A percentile compares a stretch with the other conserved stretches of the same genome.
Conservation (phyloP, 1,140 invertebrate species). For the Listronotus bonariensis region DNA sequence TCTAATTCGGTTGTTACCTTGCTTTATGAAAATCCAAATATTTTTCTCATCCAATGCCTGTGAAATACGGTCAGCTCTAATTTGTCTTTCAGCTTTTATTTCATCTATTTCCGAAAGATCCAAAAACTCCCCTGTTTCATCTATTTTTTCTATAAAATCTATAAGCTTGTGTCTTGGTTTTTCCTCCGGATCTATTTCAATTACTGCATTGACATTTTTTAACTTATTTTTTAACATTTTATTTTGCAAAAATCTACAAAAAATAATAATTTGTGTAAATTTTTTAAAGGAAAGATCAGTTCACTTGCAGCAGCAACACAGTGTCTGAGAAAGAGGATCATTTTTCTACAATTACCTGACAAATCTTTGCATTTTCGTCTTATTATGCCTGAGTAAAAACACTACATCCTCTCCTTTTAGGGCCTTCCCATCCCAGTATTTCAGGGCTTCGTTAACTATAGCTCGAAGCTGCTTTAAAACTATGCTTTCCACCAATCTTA, state of each 20-base stretch:
- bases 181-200: constrained; percentile 33
- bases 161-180: constrained; percentile 49
- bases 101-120: constrained; percentile 59
- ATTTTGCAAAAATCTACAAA: constrained; percentile 10
- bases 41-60: constrained; percentile 60
- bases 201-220: background rate
- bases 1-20: constrained; percentile 5
- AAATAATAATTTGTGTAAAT: background rate
- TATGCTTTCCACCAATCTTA: constrained; percentile 69
- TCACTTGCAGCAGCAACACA: too few species aligned
- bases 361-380: constrained; percentile 55
- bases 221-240: constrained; percentile 5
- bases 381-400: constrained; percentile 69
- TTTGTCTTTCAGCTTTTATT: constrained; percentile 58
- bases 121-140: constrained; percentile 63
- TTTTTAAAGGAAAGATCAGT: too few species aligned
- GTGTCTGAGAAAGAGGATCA: too few species aligned
- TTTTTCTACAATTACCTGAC: constrained; percentile 43
- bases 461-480: constrained; percentile 65
- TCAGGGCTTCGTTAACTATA: constrained; percentile 63
- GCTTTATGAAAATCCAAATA: constrained; percentile 59
- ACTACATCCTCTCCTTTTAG: constrained; percentile 65
- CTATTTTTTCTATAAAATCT: constrained; percentile 60
- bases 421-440: constrained; percentile 58
- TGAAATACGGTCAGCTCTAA: constrained; percentile 61